phyloP scores from a whole-genome alignment of 1,140 invertebrate species.

The Drosophila miranda region DNA sequence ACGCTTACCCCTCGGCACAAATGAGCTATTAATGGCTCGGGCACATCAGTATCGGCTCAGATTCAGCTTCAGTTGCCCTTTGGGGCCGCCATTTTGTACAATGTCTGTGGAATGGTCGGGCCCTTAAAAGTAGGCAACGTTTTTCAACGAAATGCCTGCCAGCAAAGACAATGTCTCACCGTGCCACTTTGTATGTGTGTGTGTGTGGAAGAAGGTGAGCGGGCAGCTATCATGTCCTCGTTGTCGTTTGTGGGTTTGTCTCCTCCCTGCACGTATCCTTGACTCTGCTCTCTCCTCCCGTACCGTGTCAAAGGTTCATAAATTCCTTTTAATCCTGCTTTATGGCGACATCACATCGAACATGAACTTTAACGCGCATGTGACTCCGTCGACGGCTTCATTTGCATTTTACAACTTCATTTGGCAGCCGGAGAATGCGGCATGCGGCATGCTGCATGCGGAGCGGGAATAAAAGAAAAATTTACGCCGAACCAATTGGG shows the following conservation, averaged over 20 bases:
- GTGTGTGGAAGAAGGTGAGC: not conserved
- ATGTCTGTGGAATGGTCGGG: constrained; percentile 21
- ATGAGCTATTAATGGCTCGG: constrained; percentile 44
- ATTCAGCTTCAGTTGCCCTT: constrained; percentile 17
- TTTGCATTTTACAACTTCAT: constrained; percentile 80
- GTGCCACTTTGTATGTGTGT: constrained; percentile 35
- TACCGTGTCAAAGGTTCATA: constrained; percentile 78
- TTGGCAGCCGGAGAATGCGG: constrained; percentile 43
- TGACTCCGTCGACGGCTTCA: constrained; percentile 65
- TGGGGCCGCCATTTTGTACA: constrained; percentile 37
- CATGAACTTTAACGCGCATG: constrained; percentile 78
- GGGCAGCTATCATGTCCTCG: constrained; percentile 61
- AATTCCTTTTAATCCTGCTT: constrained; percentile 80
- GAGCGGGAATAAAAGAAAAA: constrained; percentile 70
- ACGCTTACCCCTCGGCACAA: constrained; percentile 19
- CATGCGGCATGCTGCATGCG: constrained; percentile 41
- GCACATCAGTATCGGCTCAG: constrained; percentile 14
- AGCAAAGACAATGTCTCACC: constrained; percentile 51
- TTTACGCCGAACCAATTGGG: constrained; percentile 58
- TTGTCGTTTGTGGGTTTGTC: constrained; percentile 30
- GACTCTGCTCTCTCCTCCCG: constrained; percentile 36
- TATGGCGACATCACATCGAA: constrained; percentile 79
- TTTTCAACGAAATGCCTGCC: constrained; percentile 55
- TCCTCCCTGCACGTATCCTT: constrained; percentile 8
- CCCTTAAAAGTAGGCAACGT: constrained; percentile 44